Evolutionary conservation across 2,888 invertebrate genomes (phyloP), one percentile per base, ranked within the genome.

Genomic region (Machimus atricapillus): DNA sequence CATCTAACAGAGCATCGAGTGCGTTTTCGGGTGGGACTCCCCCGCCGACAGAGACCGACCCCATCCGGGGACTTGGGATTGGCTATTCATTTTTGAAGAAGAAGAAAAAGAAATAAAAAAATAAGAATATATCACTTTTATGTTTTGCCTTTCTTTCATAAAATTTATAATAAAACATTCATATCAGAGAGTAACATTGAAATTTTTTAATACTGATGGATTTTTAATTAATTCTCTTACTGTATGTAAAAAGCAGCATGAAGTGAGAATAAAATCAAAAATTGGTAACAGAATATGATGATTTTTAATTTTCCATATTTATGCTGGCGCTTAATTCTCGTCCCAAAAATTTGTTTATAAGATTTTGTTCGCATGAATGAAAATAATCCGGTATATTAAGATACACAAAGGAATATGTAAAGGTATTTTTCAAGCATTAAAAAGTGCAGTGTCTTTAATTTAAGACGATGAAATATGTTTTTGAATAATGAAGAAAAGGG

Each of bases 1-100:
- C 97, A 93, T 97, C 97, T 96, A 98, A 94, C 96, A 98, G 93
- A 95, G 97, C 97, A 96, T 98, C 98, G 96, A 98, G 97, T 95
- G 97, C 97, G 96, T 97, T 98, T 96, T 97, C 97, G 94, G 97
- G 93, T 91, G 92, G 91, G 92, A 91, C 89, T 93, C 93, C 92
- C 93, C 93, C 92, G 94, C 94, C 93, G 94, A 93, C 90, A 94
- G 93, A 89, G 93, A 94, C 92, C 93, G 93, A 89, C 94, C 94
- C 93, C 94, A 95, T 91, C 94, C 94, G 92, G 93, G 94, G 93
- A 93, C 93, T 93, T 93, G 94, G 93, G 94, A 94, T 93, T 94
- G 94, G 93, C 94, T 94, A 92, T 88, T 90, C 90, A 90, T 89
- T 89, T 90, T 83, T 87, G 87, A 78, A 85, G 58, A 89, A 88